phyloP scores from a whole-genome alignment of 2,888 invertebrate genomes.

The Nasonia oneida region DNA sequence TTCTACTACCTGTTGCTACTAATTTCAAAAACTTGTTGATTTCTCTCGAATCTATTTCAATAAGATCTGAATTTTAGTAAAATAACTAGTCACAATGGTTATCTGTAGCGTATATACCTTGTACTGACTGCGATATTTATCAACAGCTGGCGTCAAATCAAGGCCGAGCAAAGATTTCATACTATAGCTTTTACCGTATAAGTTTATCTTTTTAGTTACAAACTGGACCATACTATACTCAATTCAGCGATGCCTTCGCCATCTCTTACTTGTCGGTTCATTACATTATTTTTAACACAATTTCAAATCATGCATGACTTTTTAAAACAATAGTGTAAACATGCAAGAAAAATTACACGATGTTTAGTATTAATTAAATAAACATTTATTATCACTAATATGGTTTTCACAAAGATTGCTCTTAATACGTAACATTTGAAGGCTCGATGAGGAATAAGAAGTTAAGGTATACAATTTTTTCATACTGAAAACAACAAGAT shows the following conservation, averaged over 20 bases:
- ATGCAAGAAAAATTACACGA: background rate
- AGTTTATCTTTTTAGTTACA: background rate
- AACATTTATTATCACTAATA: background rate
- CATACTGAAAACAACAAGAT: constrained; percentile 44
- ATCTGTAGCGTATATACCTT: background rate
- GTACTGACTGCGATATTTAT: background rate
- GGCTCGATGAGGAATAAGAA: background rate
- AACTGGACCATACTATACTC: background rate
- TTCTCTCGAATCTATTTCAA: background rate
- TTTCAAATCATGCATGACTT: no score
- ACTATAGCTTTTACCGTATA: background rate
- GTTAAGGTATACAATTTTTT: constrained; percentile 6
- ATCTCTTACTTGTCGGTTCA: background rate
- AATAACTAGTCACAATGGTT: background rate
- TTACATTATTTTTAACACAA: background rate
- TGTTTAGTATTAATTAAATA: constrained; percentile 6
- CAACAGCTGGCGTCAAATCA: background rate
- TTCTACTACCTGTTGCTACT: background rate
- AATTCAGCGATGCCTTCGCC: constrained; percentile 76
- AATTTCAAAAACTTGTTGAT: background rate
- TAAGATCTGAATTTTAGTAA: background rate
- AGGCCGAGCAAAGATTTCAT: background rate
- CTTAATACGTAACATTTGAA: background rate
- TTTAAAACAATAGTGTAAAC: no score
- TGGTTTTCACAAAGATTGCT: background rate